Conservation (phyloP, 2,797 vertebrate genomes). For the Masticophis lateralis region DNA sequence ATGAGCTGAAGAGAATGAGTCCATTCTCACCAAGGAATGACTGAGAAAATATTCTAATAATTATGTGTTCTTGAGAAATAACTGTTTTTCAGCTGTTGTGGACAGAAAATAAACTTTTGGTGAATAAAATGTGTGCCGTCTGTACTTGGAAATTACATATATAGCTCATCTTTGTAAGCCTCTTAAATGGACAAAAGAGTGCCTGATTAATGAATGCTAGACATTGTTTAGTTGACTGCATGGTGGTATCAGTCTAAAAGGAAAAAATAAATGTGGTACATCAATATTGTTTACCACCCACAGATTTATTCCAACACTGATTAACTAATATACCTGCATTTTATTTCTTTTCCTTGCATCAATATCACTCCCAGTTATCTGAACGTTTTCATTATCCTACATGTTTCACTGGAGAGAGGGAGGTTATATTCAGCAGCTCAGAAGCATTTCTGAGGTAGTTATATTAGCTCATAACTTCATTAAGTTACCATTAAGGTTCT, state of each 20-base stretch:
- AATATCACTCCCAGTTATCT: neutral
- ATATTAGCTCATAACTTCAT: neutral
- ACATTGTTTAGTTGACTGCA: conserved; percentile 28
- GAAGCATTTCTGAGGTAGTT: neutral
- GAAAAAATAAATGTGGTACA: conserved; percentile 12
- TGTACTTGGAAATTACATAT: conserved; percentile 27
- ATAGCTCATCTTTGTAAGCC: conserved; percentile 38
- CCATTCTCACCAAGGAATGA: neutral
- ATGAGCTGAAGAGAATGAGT: neutral
- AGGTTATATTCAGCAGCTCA: neutral
- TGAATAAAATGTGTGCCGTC: neutral
- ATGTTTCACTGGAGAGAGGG: neutral
- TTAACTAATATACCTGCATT: neutral
- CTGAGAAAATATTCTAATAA: neutral
- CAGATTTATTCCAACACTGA: neutral
- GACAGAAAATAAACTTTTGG: conserved; percentile 8
- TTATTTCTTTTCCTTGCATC: neutral
- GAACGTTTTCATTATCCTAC: neutral
- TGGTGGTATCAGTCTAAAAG: conserved; percentile 27
- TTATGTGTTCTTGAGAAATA: neutral
- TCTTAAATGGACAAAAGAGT: conserved; percentile 36
- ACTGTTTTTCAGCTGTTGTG: neutral
- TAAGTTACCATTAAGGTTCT: neutral
- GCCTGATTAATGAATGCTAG: conserved; percentile 32
- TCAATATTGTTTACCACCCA: neutral